Conservation (phyloP, 2,797 vertebrate species). For the Takifugu rubripes region DNA sequence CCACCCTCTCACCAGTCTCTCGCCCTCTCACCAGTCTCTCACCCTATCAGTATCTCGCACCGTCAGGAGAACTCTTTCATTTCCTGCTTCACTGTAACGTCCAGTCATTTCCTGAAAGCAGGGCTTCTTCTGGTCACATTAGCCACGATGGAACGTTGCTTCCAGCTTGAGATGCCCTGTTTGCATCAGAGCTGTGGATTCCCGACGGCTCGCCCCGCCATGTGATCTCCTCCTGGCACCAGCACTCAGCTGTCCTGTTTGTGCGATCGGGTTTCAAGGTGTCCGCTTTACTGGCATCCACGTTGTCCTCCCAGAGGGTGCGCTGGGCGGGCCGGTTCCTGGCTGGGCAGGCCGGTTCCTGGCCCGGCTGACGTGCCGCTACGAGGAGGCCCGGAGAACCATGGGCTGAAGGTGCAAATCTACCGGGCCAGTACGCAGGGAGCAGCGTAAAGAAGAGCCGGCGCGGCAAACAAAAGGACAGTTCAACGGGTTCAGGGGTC, state of each 20-base stretch:
- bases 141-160: no score
- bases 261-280: constrained; percentile 42
- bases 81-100: no score
- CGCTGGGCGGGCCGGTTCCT: constrained; percentile 28
- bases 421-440: constrained; percentile 4
- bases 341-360: constrained; percentile 28
- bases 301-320: constrained; percentile 25
- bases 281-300: constrained; percentile 37
- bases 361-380: constrained; percentile 23
- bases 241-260: constrained; percentile 40
- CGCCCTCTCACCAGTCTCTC: no score
- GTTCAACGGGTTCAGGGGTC: constrained; percentile 50
- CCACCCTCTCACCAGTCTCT: no score
- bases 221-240: constrained; percentile 10
- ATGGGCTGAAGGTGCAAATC: no score
- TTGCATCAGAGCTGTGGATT: not conserved
- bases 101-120: no score
- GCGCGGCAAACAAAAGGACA: constrained; percentile 11
- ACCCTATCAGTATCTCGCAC: no score
- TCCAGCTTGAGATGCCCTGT: no score
- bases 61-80: no score
- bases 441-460: constrained; percentile 1
- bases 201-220: constrained; percentile 43
- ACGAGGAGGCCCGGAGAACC: not conserved
- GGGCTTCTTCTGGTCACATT: no score